Evolutionary conservation across 1,140 invertebrate species (phyloP), one percentile per base, ranked within the genome.

Genomic region (Drosophila truncata): DNA sequence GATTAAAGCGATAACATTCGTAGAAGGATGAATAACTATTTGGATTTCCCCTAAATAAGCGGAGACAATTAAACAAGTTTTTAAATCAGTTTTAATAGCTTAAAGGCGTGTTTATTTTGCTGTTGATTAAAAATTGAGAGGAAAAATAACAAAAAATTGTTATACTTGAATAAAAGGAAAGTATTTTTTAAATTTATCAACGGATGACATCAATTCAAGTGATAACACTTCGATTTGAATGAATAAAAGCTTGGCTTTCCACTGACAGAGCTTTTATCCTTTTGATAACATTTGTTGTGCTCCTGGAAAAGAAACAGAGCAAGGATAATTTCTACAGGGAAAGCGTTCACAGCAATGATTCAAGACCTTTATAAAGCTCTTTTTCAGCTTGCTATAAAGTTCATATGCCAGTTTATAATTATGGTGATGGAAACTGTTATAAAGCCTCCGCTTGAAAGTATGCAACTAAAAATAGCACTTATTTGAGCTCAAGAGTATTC

Each of bases 401-500:
- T 16, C 10, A 29, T 57, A 57, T 55, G 20, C 55, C 50, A 57
- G 52, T 14, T 64, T 27, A n/a, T 44, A 13, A 25, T 25, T 64
- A 44, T 64, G 27, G 50, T 8, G 4, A 37, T 11, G 0, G 31
- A 2, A 4, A 6, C 20, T 44, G 50, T 31, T 57, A 41, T 41
- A 63, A 1, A 11, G 14, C n/a, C 9, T 16, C 10, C 13, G 10
- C 33, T 10, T 4, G 37, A 49, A 49, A 31, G 64, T 49, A 63
- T 37, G 64, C 64, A 63, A 63, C 20, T 39, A 31, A 18, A 63
- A 67, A 39, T 49, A 33, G n/a, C 8, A 16, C 20, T 20, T 37
- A 16, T 52, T 29, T 39, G 8, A 39, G 33, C 60, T 62, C 13
- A 20, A 20, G 20, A 50, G 31, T 18, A 50, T 29, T 33, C 60